Percentiles rank a stretch among this genome's conserved stretches.
These are phyloP conservation scores for Dasypus novemcinctus DNA, from an alignment of 2,113 vertebrate species.

Conservation along the genomic window DNA sequence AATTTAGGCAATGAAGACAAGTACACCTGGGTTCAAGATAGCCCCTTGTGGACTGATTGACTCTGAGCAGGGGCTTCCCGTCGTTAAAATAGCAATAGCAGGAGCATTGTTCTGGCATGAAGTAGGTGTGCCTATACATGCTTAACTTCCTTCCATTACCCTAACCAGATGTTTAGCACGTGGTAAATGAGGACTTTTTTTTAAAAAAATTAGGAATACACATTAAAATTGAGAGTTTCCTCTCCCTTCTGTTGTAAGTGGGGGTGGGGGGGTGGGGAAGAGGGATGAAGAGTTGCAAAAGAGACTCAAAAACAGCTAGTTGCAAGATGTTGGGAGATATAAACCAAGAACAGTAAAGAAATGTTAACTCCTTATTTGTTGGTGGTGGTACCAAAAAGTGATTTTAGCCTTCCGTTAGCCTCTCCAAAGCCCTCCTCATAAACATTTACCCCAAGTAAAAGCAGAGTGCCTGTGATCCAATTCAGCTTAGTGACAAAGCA, in stretches of 20 bases:
- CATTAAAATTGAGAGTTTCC: conserved; percentile 12
- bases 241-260: not conserved
- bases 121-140: not conserved
- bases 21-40: not conserved
- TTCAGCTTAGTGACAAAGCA: not conserved
- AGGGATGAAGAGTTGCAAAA: not conserved
- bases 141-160: not conserved
- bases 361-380: not conserved
- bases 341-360: not conserved
- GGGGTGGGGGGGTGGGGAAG: not conserved
- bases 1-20: not conserved
- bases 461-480: not conserved
- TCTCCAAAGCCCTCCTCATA: not conserved
- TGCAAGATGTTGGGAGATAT: not conserved
- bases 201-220: not conserved
- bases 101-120: not conserved
- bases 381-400: not conserved
- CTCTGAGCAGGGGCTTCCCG: not conserved
- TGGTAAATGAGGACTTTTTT: not conserved
- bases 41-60: not conserved
- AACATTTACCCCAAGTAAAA: not conserved
- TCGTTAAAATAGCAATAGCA: not conserved
- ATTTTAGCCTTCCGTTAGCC: not conserved
- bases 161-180: not conserved
- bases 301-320: not conserved